phyloP scores from a whole-genome alignment of 2,888 invertebrate genomes.

The Eupithecia tripunctaria region DNA sequence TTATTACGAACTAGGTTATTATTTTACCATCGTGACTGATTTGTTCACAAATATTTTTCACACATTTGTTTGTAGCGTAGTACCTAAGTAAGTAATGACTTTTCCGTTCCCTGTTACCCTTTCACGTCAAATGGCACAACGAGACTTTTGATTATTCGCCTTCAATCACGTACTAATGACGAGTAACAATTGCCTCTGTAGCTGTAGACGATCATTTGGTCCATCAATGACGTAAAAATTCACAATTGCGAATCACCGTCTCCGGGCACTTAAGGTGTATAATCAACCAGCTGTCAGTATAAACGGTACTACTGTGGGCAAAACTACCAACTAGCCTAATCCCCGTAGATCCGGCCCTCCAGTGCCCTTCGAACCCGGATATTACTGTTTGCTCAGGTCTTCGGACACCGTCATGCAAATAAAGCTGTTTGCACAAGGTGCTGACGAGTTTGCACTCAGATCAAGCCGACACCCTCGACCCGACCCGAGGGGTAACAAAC shows the following conservation, averaged over 20 bases:
- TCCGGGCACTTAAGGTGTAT: too few species aligned
- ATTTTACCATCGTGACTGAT: not conserved
- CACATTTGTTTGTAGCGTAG: not conserved
- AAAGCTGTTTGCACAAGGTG: conserved; percentile 63
- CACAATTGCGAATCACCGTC: too few species aligned
- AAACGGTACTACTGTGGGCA: conserved; percentile 1
- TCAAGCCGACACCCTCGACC: conserved; percentile 52
- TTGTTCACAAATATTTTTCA: not conserved
- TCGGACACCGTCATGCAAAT: conserved; percentile 63
- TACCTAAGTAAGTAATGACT: not conserved
- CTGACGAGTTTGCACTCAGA: conserved; percentile 59
- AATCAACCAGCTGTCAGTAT: not conserved
- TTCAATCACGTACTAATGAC: too few species aligned
- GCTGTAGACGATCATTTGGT: too few species aligned
- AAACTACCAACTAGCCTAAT: conserved; percentile 19
- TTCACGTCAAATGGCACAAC: not conserved
- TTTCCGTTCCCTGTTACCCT: not conserved
- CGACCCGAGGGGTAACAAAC: conserved; percentile 37
- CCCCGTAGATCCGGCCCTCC: conserved; percentile 31
- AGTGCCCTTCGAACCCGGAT: conserved; percentile 58
- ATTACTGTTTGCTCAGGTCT: conserved; percentile 71
- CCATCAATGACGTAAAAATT: too few species aligned
- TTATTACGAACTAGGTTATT: too few species aligned
- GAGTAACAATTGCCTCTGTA: too few species aligned
- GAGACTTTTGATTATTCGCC: too few species aligned